Evolutionary conservation across 2,113 vertebrate species (phyloP).

Genomic region (Calypte anna): DNA sequence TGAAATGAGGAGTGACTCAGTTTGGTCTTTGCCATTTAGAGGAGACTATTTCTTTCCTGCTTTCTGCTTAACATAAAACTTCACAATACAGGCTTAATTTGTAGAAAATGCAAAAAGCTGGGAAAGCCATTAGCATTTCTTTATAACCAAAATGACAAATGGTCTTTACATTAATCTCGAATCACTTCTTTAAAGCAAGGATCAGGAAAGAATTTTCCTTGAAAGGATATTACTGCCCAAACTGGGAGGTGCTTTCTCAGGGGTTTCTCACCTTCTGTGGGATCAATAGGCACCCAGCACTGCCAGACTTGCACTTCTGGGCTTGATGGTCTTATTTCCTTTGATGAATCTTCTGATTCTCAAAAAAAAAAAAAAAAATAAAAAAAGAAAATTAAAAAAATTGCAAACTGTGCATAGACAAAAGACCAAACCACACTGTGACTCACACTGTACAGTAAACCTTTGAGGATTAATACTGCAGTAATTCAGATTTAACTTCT

Average conservation of each 20-base stretch:
- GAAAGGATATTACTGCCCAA: conserved; percentile 18
- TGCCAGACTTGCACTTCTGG: background rate
- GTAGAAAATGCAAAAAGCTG: conserved; percentile 26
- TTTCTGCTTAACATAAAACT: background rate
- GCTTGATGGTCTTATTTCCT: background rate
- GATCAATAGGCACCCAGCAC: background rate
- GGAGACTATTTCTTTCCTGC: background rate
- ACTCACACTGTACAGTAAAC: conserved; percentile 39
- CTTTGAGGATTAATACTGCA: background rate
- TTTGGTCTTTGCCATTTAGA: background rate
- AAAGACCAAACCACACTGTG: conserved; percentile 19
- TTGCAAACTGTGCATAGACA: conserved; percentile 28
- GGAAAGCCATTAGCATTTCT: conserved; percentile 55
- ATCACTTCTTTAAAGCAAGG: conserved; percentile 46
- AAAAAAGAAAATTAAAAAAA: background rate
- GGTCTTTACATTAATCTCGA: conserved; percentile 63
- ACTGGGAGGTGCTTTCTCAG: background rate
- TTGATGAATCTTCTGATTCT: background rate
- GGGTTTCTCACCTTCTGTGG: conserved; percentile 26
- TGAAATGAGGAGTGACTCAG: conserved; percentile 6
- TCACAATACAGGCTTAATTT: background rate
- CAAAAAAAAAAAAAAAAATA: background rate
- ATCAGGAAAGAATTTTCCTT: conserved; percentile 60
- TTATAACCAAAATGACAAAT: conserved; percentile 58
- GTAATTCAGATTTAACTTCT: conserved; percentile 31